Percentiles rank a stretch among this genome's conserved stretches.
Evolutionary conservation across 2,797 vertebrate species (phyloP).

Genomic region (Syngnathus acus): DNA sequence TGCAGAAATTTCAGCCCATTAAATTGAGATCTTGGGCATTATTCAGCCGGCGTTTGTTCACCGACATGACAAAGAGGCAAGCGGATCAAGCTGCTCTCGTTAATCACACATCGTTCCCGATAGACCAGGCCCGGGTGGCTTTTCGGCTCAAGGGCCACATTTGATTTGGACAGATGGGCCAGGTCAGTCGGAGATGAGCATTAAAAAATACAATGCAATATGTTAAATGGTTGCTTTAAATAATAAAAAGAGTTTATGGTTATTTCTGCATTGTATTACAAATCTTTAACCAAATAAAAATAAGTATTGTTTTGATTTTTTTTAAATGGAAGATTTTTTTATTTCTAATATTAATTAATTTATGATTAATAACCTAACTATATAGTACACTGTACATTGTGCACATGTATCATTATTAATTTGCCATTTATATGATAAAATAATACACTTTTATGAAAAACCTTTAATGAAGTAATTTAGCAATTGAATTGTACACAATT

Average conservation of each 20-base stretch:
- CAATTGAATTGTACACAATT: too few species aligned
- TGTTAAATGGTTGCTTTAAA: neutral
- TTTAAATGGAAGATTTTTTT: too few species aligned
- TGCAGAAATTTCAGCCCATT: conserved; percentile 69
- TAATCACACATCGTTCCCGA: conserved; percentile 9
- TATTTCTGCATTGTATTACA: neutral
- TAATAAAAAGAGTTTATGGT: neutral
- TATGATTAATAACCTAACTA: too few species aligned
- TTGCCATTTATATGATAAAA: too few species aligned
- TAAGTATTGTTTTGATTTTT: too few species aligned
- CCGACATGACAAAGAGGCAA: conserved; percentile 16
- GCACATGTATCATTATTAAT: too few species aligned
- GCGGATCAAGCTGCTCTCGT: conserved; percentile 17
- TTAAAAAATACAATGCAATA: neutral
- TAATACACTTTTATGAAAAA: too few species aligned
- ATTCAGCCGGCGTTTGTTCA: conserved; percentile 41
- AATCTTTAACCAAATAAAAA: too few species aligned
- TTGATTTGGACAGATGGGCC: conserved; percentile 2
- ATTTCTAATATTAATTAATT: too few species aligned
- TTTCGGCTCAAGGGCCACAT: neutral
- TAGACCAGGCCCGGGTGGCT: neutral
- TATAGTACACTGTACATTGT: too few species aligned
- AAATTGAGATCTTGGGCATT: conserved; percentile 49
- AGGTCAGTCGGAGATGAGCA: neutral
- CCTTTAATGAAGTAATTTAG: too few species aligned